Evolutionary conservation across 1,140 invertebrate species (phyloP).

Genomic region (Drosophila tani): DNA sequence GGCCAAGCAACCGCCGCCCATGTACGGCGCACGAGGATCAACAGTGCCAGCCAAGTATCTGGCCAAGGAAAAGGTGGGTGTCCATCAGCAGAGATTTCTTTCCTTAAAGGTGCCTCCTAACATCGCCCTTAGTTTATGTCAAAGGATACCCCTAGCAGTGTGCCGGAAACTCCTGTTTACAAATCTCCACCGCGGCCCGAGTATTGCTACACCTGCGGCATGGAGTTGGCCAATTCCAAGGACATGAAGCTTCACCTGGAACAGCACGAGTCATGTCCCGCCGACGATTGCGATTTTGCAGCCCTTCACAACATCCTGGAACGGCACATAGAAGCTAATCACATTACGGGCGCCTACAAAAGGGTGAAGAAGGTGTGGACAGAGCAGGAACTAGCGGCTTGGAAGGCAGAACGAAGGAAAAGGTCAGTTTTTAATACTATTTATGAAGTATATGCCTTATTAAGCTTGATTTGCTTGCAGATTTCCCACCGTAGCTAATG

Average conservation of each 20-base stretch:
- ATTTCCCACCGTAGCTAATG: constrained; percentile 90
- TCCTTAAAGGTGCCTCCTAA: too few relatives aligned
- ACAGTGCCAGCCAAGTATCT: constrained; percentile 76
- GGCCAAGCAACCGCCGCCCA: constrained; percentile 82
- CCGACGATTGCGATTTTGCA: constrained; percentile 92
- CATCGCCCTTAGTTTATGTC: neutral
- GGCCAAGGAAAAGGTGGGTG: constrained; percentile 27
- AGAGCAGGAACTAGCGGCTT: constrained; percentile 92
- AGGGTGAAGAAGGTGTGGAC: constrained; percentile 90
- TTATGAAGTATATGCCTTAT: neutral
- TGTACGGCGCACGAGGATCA: constrained; percentile 84
- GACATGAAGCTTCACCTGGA: constrained; percentile 88
- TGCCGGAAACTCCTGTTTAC: constrained; percentile 26
- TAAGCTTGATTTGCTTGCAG: constrained; percentile 11
- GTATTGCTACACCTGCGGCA: constrained; percentile 91
- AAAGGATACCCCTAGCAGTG: neutral
- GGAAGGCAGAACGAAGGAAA: constrained; percentile 92
- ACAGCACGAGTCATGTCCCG: constrained; percentile 90
- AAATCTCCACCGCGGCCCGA: constrained; percentile 61
- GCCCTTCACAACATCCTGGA: constrained; percentile 92
- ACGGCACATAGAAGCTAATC: constrained; percentile 92
- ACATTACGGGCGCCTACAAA: constrained; percentile 91
- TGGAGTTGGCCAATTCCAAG: constrained; percentile 87
- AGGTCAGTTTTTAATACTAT: constrained; percentile 56
- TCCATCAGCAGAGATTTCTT: neutral